Evolutionary conservation across 2,113 vertebrate species (phyloP).

Genomic region (Ranitomeya imitator): DNA sequence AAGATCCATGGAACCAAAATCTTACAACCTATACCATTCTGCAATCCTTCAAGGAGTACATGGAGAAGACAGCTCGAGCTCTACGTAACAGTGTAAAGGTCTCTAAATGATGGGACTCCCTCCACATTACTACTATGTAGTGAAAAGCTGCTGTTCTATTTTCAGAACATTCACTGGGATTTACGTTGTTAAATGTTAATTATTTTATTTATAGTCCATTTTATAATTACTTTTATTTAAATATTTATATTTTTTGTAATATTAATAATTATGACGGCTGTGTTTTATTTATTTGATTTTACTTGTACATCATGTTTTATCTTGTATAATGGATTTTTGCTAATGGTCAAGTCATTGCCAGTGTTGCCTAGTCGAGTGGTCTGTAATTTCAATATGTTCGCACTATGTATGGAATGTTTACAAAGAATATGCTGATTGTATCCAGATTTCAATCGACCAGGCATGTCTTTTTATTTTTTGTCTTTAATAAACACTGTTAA

Average conservation of each 20-base stretch:
- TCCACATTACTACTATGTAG: conserved; percentile 56
- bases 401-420: too few species aligned
- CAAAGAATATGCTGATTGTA: too few species aligned
- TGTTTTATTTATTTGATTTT: neutral
- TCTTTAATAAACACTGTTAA: too few species aligned
- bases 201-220: conserved; percentile 19
- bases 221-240: neutral
- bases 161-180: conserved; percentile 65
- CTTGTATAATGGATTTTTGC: neutral
- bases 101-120: conserved; percentile 58
- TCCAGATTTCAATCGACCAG: too few species aligned
- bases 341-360: neutral
- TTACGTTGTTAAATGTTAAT: neutral
- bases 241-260: neutral
- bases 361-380: too few species aligned
- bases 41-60: conserved; percentile 70
- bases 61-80: conserved; percentile 70
- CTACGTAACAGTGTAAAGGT: conserved; percentile 58
- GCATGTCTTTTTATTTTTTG: too few species aligned
- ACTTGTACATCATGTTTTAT: neutral
- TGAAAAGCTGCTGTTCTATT: conserved; percentile 73
- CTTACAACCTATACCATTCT: conserved; percentile 74
- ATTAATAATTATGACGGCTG: neutral
- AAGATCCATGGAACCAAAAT: conserved; percentile 68
- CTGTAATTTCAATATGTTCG: too few species aligned